Base-by-base conservation (phyloP, 2,888 invertebrate genomes). In the Hylaea fasciaria region DNA sequence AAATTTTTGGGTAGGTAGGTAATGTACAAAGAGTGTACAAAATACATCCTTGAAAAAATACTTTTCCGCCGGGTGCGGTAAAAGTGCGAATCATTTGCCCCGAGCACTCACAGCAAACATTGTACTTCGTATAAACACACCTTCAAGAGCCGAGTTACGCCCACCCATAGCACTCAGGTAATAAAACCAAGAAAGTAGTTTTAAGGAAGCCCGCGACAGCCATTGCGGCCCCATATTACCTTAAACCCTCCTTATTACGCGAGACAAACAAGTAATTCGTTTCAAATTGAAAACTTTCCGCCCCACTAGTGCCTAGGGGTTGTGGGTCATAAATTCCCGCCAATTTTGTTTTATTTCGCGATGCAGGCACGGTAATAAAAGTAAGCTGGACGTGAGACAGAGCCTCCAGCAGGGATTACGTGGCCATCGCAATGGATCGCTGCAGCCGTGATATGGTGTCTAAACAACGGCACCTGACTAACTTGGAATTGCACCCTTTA, bases 281-380 rank as follows among this genome's bases (percentile, higher is more conserved):
- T 91, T 91, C 91, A 90, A 91, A 92, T 92, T 91, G 91, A 92
- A 92, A 92, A 91, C 87, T 92, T 90, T 89, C 89, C 89, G 85
- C 91, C 90, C 90, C 89, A 90, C 89, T 89, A 87, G 82, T 84
- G 81, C 54, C 77, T 82, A 52, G 82, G 83, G 89, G 82, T 85
- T 85, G 87, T 80, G 87, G 86, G 81, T 85, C 88, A 91, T 92
- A 92, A 92, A 92, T 91, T 91, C 89, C 86, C 85, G 89, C 86
- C 91, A 92, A 91, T 92, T 91, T 91, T 91, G 91, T 91, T 92
- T 92, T 91, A 92, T 91, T 92, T 90, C 87, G 83, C 82, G 83
- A 89, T 91, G 87, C 90, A 89, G 90, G 89, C 89, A 86, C 86
- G 86, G 91, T 91, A 91, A 90, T 92, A 92, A 91, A 92, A 91